phyloP scores from a whole-genome alignment of 2,797 vertebrate genomes.

The Otus scops region DNA sequence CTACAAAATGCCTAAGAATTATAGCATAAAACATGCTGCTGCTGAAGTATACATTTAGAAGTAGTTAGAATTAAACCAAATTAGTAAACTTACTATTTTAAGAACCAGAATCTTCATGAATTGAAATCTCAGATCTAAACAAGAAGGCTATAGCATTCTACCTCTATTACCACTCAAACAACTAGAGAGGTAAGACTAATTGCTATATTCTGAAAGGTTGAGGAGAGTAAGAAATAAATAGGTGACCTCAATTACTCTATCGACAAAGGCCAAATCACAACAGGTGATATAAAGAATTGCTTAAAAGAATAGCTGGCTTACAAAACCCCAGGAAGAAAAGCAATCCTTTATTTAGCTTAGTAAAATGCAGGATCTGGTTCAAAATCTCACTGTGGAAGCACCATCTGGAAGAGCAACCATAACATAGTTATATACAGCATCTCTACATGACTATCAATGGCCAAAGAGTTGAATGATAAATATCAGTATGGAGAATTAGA shows the following conservation, averaged over 20 bases:
- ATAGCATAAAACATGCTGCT: background rate
- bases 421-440: background rate
- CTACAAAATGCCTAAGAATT: background rate
- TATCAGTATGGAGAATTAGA: background rate
- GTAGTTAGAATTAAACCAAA: background rate
- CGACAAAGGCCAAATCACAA: background rate
- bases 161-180: background rate
- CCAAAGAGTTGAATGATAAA: background rate
- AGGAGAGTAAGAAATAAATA: background rate
- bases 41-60: background rate
- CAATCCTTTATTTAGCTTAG: background rate
- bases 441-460: rapidly evolving
- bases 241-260: background rate
- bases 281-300: background rate
- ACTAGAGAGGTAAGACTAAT: background rate
- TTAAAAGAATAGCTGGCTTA: background rate
- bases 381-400: background rate
- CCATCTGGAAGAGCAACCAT: background rate
- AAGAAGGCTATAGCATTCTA: background rate
- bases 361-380: background rate
- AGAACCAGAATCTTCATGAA: background rate
- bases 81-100: background rate
- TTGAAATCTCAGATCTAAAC: background rate
- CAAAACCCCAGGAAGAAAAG: background rate
- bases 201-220: background rate